Percentiles rank a stretch among this genome's conserved stretches.
These are phyloP conservation scores for Gambusia affinis DNA, from an alignment of 2,113 vertebrate species.

Conservation along the genomic window DNA sequence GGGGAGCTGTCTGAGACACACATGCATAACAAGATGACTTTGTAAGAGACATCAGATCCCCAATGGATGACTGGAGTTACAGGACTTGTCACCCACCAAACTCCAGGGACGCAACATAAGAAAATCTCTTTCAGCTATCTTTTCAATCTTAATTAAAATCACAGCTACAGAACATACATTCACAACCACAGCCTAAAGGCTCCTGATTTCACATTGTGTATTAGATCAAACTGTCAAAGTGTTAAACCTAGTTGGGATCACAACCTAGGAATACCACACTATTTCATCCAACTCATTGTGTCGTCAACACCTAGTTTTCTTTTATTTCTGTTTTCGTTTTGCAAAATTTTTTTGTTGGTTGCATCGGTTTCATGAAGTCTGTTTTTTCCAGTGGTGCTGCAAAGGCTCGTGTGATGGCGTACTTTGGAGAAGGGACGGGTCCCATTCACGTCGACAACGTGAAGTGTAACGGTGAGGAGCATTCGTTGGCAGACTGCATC, in stretches of 20 bases:
- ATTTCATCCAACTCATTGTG: conserved; percentile 11
- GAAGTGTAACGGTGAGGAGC: conserved; percentile 89
- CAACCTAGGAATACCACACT: conserved; percentile 44
- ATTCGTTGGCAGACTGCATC: conserved; percentile 88
- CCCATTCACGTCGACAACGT: conserved; percentile 94
- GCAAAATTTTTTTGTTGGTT: neutral
- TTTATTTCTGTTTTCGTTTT: neutral
- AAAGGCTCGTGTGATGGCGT: conserved; percentile 93
- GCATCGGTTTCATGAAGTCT: neutral
- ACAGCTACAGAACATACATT: conserved; percentile 17
- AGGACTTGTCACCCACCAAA: conserved; percentile 35
- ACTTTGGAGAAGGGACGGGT: conserved; percentile 94
- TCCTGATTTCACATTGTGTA: neutral
- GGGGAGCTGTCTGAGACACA: conserved; percentile 36
- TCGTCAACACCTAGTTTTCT: neutral
- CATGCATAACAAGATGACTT: conserved; percentile 38
- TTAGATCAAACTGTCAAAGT: conserved; percentile 12
- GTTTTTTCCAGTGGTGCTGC: conserved; percentile 82
- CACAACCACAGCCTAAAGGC: conserved; percentile 8
- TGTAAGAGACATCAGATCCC: conserved; percentile 39
- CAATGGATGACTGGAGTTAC: conserved; percentile 24
- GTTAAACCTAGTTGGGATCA: conserved; percentile 42
- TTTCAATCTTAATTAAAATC: conserved; percentile 49
- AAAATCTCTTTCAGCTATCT: conserved; percentile 30
- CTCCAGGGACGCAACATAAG: conserved; percentile 43